A percentile compares a stretch with the other conserved stretches of the same genome.
Evolutionary conservation across 2,888 invertebrate genomes (phyloP).

Genomic region (Octonoba sinensis): DNA sequence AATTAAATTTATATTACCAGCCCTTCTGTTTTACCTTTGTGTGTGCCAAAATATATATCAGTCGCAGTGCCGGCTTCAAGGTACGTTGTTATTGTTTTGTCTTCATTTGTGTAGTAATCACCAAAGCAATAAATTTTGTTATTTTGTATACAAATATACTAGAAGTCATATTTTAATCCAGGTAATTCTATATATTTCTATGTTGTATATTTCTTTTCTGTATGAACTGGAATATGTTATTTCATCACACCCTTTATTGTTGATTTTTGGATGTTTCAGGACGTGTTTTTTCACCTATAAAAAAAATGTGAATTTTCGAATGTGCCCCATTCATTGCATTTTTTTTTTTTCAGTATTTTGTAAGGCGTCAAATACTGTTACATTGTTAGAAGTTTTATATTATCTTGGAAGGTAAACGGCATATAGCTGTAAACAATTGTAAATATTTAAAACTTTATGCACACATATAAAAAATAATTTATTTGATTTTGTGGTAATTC

Average conservation of each 20-base stretch:
- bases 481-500: neutral
- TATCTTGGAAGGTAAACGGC: no score
- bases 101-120: conserved; percentile 27
- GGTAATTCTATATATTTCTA: conserved; percentile 25
- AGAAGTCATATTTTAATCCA: conserved; percentile 42
- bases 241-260: conserved; percentile 14
- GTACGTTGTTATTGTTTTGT: conserved; percentile 3
- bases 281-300: no score
- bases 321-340: no score
- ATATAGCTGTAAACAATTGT: neutral
- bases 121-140: conserved; percentile 28
- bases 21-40: neutral
- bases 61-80: neutral
- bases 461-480: neutral
- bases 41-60: conserved; percentile 11
- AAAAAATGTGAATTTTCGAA: no score
- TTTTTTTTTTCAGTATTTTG: neutral
- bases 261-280: conserved; percentile 3
- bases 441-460: conserved; percentile 13
- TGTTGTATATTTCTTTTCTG: conserved; percentile 27
- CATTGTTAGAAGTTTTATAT: no score
- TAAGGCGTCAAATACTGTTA: neutral
- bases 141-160: conserved; percentile 9
- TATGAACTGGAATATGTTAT: conserved; percentile 25
- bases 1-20: no score